Base-by-base conservation (phyloP, 2,888 invertebrate species). In the Thumatha senex region DNA sequence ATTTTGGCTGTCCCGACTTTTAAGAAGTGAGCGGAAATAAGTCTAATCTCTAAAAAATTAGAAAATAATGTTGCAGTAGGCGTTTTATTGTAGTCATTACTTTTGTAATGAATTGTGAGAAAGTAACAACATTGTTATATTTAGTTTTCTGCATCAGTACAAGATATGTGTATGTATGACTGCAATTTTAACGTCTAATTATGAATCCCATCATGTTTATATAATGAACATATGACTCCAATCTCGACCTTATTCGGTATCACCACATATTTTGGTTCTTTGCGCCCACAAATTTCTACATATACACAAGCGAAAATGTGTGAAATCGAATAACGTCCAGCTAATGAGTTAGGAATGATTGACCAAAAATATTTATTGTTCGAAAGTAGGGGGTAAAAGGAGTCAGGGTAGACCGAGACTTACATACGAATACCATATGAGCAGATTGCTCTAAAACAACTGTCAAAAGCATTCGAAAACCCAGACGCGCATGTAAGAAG, bases 31-130 rank as follows among this genome's bases (percentile, higher is more conserved):
- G 62, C 64, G 78, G 74, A 78, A 77, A 70, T 62, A 52, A 54
- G 61, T 54, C 66, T 83, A 82, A 86, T 84, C 78, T 76, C 62
- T 60, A 77, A 78, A 82, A 84, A 85, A 84, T 84, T 82, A 74
- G 69, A 71, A 61, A 60, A 67, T 70, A 61, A 63, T 57, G 50
- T 43, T 63, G 61, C 60, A 50, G 62, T 51, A 68, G 51, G 54
- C 49, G 49, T 58, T 72, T 72, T 63, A 71, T 75, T 74, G 62
- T 67, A 67, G 71, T 73, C 65, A 70, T 78, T 74, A 68, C 64
- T 60, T 52, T 70, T 67, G 63, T 75, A 79, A 82, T 80, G 72
- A 76, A 78, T 78, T 78, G 82, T 84, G 80, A 73, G 80, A 84
- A 76, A 78, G 66, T 72, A 71, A n/a, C 12, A 12, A 41, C 44